Conservation (phyloP, 1,140 invertebrate species). For the Geopemphigus sp. region DNA sequence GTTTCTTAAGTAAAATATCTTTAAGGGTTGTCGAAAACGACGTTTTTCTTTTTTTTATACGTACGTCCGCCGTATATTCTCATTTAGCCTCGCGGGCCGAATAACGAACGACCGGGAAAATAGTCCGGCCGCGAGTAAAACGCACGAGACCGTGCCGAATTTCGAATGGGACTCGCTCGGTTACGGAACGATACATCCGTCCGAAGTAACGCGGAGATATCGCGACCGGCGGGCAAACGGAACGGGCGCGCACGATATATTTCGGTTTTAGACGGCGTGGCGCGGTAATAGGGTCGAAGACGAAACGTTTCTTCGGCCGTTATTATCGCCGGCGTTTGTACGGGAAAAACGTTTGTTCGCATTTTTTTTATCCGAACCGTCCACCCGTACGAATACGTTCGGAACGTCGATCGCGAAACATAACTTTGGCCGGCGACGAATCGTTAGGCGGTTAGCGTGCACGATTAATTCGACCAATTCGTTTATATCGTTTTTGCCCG, state of each 20-base stretch:
- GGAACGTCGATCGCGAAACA: no score
- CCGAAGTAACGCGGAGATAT: background rate
- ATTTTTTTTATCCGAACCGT: no score
- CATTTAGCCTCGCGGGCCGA: no score
- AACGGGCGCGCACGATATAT: background rate
- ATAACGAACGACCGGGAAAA: background rate
- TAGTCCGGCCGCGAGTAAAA: background rate
- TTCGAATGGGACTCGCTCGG: background rate
- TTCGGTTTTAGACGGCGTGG: background rate
- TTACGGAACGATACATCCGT: background rate
- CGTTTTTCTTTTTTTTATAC: background rate
- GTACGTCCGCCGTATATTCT: no score
- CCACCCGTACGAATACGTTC: no score
- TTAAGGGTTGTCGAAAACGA: slow-evolving; percentile 13
- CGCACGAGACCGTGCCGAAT: background rate
- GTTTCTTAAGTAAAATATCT: background rate
- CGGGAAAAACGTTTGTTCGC: no score
- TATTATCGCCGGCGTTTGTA: no score
- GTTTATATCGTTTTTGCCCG: no score
- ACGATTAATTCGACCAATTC: no score
- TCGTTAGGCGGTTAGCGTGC: no score
- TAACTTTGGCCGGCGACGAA: no score
- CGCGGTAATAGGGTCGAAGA: slow-evolving; percentile 1
- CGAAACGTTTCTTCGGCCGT: slow-evolving; percentile 17
- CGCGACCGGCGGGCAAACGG: background rate